A percentile compares a stretch with the other conserved stretches of the same genome.
These are phyloP conservation scores for Pteropus alecto DNA, from an alignment of 2,113 vertebrate species.

Conservation along the genomic window DNA sequence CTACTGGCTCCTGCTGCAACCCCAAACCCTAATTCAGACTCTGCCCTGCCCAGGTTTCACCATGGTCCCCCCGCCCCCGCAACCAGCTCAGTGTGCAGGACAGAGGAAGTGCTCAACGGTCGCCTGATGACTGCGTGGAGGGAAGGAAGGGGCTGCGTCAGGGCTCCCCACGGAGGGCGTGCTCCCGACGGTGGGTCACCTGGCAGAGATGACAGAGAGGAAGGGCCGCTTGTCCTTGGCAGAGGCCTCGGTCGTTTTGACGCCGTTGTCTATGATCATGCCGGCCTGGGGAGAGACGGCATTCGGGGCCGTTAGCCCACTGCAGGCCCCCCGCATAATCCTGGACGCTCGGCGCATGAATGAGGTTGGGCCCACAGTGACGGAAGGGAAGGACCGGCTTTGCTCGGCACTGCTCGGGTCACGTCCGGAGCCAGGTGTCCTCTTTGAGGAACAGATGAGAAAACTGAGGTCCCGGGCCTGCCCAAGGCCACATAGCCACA, in stretches of 20 bases:
- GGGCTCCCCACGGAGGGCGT: rapidly evolving
- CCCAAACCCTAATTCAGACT: background rate
- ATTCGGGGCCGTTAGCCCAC: background rate
- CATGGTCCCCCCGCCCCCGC: too few species aligned
- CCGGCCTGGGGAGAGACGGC: conserved; percentile 87
- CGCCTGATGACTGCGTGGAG: rapidly evolving
- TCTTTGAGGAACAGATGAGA: background rate
- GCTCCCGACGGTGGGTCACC: conserved; percentile 80
- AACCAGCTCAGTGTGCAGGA: rapidly evolving
- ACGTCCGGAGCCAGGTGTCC: background rate
- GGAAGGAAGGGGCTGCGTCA: rapidly evolving
- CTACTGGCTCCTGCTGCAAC: background rate
- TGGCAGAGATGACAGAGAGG: conserved; percentile 92
- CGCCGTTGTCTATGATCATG: conserved; percentile 97
- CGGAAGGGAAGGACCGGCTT: background rate
- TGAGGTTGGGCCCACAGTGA: background rate
- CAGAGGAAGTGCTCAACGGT: rapidly evolving
- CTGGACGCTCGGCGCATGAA: rapidly evolving
- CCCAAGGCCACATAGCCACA: background rate
- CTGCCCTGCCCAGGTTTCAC: background rate
- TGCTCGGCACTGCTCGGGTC: background rate
- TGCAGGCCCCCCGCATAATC: rapidly evolving
- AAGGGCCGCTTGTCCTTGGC: conserved; percentile 97
- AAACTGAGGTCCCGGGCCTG: background rate
- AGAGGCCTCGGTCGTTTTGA: conserved; percentile 94